Conservation (phyloP, 2,113 vertebrate species). For the Panthera tigris region DNA sequence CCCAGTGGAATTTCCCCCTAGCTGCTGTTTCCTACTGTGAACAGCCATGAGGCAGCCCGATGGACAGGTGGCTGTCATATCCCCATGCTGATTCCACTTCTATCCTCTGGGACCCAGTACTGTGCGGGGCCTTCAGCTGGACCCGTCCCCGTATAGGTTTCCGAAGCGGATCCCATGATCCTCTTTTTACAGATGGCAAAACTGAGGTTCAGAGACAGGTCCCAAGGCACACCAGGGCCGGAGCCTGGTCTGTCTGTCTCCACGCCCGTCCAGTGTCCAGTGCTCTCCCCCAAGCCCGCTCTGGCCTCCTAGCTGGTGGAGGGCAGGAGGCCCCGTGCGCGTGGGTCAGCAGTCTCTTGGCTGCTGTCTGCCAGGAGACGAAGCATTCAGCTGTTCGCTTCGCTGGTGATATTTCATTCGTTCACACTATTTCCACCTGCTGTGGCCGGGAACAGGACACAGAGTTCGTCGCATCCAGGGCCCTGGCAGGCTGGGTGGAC, state of each 20-base stretch:
- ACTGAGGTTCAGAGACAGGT: neutral
- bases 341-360: slow-evolving; percentile 28
- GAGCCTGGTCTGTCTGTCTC: neutral
- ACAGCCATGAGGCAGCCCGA: neutral
- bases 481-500: neutral
- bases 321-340: neutral
- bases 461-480: slow-evolving; percentile 31
- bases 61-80: neutral
- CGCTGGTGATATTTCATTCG: slow-evolving; percentile 66
- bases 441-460: neutral
- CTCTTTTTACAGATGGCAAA: neutral
- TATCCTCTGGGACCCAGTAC: neutral
- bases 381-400: slow-evolving; percentile 56
- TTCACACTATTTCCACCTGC: slow-evolving; percentile 75
- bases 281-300: neutral
- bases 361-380: neutral
- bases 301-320: neutral
- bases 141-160: fast-evolving
- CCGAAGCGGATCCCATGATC: neutral
- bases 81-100: fast-evolving
- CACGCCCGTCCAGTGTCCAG: neutral
- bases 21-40: neutral
- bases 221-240: neutral
- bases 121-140: neutral
- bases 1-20: neutral